Evolutionary conservation across 1,140 invertebrate genomes (phyloP).

Genomic region (Eriocheir sinensis): DNA sequence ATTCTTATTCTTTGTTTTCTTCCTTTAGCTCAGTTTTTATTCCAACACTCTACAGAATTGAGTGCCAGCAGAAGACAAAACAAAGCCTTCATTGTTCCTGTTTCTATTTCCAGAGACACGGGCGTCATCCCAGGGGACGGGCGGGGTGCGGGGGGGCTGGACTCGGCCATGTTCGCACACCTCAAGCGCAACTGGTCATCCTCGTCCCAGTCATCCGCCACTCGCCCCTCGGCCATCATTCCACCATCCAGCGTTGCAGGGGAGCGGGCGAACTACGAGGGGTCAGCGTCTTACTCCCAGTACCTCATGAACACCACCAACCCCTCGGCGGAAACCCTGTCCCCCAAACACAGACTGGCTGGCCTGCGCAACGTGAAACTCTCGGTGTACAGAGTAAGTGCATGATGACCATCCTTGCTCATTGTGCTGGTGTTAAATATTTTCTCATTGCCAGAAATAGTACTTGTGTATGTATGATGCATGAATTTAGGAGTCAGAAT

Average conservation of each 20-base stretch:
- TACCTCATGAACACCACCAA: conserved; percentile 71
- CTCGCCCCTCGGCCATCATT: conserved; percentile 42
- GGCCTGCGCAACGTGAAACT: conserved; percentile 72
- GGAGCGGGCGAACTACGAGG: conserved; percentile 43
- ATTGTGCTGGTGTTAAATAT: no score
- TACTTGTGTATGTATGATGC: no score
- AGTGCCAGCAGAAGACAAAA: no score
- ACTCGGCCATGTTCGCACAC: conserved; percentile 87
- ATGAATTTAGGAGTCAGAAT: no score
- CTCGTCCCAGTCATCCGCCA: conserved; percentile 65
- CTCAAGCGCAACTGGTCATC: conserved; percentile 88
- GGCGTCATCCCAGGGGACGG: conserved; percentile 88
- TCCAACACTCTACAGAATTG: no score
- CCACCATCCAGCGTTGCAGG: conserved; percentile 57
- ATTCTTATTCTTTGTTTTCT: no score
- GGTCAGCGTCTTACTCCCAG: conserved; percentile 60
- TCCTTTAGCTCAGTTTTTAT: no score
- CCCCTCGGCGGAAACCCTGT: conserved; percentile 53
- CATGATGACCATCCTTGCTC: no score
- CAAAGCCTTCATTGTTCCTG: background rate
- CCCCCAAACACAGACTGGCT: conserved; percentile 68
- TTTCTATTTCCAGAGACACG: conserved; percentile 81
- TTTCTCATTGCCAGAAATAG: no score
- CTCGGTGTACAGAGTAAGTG: conserved; percentile 71
- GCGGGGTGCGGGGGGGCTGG: conserved; percentile 88